Conservation (phyloP, 2,888 invertebrate species). For the Andrena praecox region DNA sequence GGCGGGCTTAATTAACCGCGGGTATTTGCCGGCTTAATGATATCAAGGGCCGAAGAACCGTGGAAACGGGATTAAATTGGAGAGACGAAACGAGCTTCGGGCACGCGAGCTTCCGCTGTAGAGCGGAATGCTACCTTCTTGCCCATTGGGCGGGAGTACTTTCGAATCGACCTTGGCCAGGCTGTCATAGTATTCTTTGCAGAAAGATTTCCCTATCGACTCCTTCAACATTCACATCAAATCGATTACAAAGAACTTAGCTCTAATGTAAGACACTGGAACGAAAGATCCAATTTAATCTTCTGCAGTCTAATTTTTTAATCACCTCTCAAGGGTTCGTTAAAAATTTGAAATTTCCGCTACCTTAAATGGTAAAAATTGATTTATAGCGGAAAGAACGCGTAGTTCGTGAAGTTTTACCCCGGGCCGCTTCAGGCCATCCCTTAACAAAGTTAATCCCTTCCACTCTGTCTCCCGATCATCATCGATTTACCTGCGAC, state of each 20-base stretch:
- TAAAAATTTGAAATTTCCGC: too few species aligned
- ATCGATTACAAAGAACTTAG: too few species aligned
- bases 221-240: not conserved
- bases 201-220: conserved; percentile 4
- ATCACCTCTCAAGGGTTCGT: too few species aligned
- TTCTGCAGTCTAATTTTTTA: too few species aligned
- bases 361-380: too few species aligned
- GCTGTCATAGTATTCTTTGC: not conserved
- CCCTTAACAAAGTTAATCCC: not conserved
- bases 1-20: conserved; percentile 65
- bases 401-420: too few species aligned
- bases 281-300: too few species aligned
- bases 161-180: not conserved
- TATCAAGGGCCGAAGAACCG: conserved; percentile 55
- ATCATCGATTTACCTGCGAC: conserved; percentile 59
- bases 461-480: conserved; percentile 6
- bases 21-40: conserved; percentile 55
- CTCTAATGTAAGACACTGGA: too few species aligned
- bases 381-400: too few species aligned
- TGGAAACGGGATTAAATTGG: conserved; percentile 58
- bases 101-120: conserved; percentile 37
- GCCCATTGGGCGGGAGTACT: not conserved
- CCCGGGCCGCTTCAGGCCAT: too few species aligned
- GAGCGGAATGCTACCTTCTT: conserved; percentile 33
- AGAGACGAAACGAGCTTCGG: conserved; percentile 49